Evolutionary conservation across 2,797 vertebrate genomes (phyloP).

Genomic region (Periparus ater): DNA sequence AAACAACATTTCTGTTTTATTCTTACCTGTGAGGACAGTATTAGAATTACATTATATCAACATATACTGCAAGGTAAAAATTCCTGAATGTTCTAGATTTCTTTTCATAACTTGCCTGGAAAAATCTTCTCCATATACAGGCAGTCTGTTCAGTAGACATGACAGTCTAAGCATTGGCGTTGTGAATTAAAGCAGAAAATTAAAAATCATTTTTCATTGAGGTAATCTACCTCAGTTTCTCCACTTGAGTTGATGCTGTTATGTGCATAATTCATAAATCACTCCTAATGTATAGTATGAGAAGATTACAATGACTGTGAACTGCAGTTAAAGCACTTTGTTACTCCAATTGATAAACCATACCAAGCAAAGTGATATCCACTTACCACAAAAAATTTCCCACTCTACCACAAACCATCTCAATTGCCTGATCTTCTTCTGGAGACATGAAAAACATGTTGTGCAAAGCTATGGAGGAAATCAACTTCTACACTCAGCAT

Average conservation of each 20-base stretch:
- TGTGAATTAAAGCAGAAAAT: not conserved
- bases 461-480: not conserved
- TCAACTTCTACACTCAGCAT: not conserved
- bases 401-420: not conserved
- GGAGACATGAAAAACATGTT: not conserved
- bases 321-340: not conserved
- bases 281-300: not conserved
- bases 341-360: not conserved
- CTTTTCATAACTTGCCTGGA: not conserved
- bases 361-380: not conserved
- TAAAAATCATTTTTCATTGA: not conserved
- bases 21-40: not conserved
- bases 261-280: not conserved
- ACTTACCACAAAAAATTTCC: not conserved
- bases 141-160: not conserved
- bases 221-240: not conserved
- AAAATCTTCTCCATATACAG: not conserved
- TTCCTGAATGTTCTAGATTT: not conserved
- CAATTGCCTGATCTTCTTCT: not conserved
- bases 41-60: not conserved
- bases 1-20: not conserved
- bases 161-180: not conserved
- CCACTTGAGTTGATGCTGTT: not conserved
- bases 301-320: not conserved
- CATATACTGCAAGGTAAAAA: not conserved